Base-by-base conservation (phyloP, 2,888 invertebrate species). In the Campaea margaritaria region DNA sequence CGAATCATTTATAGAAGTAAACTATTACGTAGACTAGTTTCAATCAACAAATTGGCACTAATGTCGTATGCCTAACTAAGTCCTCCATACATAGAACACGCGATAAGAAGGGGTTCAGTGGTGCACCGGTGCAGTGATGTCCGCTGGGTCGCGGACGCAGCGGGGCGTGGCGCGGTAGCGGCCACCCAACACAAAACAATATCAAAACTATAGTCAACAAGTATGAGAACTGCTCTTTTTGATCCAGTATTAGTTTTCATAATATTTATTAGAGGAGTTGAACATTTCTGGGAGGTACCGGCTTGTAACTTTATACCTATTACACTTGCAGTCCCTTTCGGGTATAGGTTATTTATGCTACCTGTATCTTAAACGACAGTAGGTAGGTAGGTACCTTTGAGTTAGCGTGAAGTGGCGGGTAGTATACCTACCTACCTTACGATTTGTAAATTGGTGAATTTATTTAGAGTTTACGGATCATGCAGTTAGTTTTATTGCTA, bases 21-120 rank as follows among this genome's bases (percentile, higher is more conserved):
- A n/a, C n/a, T n/a, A n/a, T n/a, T n/a, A n/a, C n/a, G n/a, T n/a
- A n/a, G n/a, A n/a, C n/a, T n/a, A n/a, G n/a, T n/a, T n/a, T n/a
- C n/a, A n/a, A n/a, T n/a, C n/a, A n/a, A n/a, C n/a, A n/a, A n/a
- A n/a, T n/a, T n/a, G n/a, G n/a, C n/a, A n/a, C n/a, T 21, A 21
- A 3, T 21, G 21, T 21, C 5, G 21, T 34, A 34, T 9, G 36
- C 46, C 45, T 50, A 46, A 45, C 41, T 16, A 47, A 46, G 44
- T 34, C 46, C 58, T 58, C 46, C 44, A 34, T 49, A 49, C 39
- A 27, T 59, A 59, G 58, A 44, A 48, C 58, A 13, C 39, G 41
- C 10, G 57, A 56, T 15, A 46, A 38, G 5, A 44, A 39, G 38
- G 47, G 27, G 46, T 21, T 21, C 3, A 21, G 5, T 21, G 21